phyloP scores from a whole-genome alignment of 2,797 vertebrate genomes.

The Hydrocynus forskahlii region DNA sequence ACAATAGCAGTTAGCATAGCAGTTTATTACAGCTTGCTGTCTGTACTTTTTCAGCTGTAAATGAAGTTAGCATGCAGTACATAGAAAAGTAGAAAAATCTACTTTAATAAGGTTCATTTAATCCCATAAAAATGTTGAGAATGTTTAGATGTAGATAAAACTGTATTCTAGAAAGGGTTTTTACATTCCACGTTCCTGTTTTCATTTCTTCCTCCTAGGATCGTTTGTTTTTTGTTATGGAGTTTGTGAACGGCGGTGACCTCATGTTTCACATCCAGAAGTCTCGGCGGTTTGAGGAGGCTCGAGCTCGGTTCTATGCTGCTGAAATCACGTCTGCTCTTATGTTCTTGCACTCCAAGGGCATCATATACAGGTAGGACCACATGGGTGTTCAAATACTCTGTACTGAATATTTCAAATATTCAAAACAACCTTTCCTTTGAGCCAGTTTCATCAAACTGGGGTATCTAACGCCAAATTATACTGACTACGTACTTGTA shows the following conservation, averaged over 20 bases:
- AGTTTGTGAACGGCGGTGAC: conserved; percentile 97
- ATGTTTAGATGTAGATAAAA: background rate
- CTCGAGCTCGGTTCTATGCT: conserved; percentile 90
- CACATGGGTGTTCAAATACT: background rate
- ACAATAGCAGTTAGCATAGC: no score
- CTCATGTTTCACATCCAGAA: conserved; percentile 99
- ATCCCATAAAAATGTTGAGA: background rate
- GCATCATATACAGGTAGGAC: conserved; percentile 94
- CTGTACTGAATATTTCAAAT: background rate
- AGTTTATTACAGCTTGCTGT: no score
- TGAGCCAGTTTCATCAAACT: background rate
- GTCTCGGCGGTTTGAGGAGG: conserved; percentile 93
- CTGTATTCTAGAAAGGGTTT: background rate
- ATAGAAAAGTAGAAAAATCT: no score
- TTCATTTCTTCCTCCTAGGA: conserved; percentile 67
- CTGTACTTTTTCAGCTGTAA: no score
- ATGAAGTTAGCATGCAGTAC: no score
- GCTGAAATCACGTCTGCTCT: conserved; percentile 96
- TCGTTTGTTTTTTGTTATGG: conserved; percentile 98
- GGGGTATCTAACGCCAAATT: background rate
- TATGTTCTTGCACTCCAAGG: conserved; percentile 94
- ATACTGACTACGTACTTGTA: background rate
- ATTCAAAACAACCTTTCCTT: no score
- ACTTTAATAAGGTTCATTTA: background rate
- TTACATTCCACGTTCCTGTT: conserved; percentile 47